Percentiles rank a stretch among this genome's conserved stretches.
Evolutionary conservation across 2,113 vertebrate genomes (phyloP).

Genomic region (Urocitellus parryii): DNA sequence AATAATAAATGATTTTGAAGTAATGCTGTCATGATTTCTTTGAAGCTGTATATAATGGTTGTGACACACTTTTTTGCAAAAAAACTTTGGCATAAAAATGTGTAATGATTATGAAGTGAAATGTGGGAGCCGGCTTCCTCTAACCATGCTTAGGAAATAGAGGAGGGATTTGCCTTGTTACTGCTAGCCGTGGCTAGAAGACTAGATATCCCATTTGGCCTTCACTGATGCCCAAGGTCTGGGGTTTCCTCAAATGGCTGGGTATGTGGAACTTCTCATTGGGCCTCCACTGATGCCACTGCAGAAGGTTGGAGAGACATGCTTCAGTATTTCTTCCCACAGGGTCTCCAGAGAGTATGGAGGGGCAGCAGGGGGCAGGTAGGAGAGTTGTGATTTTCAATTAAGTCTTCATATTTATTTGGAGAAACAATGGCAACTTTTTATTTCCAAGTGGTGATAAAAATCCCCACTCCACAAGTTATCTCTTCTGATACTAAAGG

Average conservation of each 20-base stretch:
- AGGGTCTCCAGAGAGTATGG: neutral
- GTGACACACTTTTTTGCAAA: too few relatives aligned
- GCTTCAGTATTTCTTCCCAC: rapidly evolving
- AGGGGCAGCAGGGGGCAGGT: rapidly evolving
- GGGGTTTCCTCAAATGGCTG: neutral
- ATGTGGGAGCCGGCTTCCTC: neutral
- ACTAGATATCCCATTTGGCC: neutral
- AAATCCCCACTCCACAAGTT: neutral
- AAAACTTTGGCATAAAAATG: too few relatives aligned
- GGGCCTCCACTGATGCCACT: neutral
- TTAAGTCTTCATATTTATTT: neutral
- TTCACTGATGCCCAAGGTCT: neutral
- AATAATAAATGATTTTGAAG: too few relatives aligned
- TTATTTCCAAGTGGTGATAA: neutral
- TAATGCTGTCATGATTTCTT: too few relatives aligned
- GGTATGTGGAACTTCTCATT: neutral
- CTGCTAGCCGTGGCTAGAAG: neutral
- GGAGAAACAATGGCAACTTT: neutral
- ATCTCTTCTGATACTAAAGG: neutral
- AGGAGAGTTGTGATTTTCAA: neutral
- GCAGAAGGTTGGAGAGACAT: rapidly evolving
- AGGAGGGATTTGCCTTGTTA: neutral
- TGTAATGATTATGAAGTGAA: too few relatives aligned
- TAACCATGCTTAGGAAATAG: neutral
- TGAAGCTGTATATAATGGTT: too few relatives aligned